phyloP scores from a whole-genome alignment of 2,797 vertebrate species.

The Artibeus jamaicensis region DNA sequence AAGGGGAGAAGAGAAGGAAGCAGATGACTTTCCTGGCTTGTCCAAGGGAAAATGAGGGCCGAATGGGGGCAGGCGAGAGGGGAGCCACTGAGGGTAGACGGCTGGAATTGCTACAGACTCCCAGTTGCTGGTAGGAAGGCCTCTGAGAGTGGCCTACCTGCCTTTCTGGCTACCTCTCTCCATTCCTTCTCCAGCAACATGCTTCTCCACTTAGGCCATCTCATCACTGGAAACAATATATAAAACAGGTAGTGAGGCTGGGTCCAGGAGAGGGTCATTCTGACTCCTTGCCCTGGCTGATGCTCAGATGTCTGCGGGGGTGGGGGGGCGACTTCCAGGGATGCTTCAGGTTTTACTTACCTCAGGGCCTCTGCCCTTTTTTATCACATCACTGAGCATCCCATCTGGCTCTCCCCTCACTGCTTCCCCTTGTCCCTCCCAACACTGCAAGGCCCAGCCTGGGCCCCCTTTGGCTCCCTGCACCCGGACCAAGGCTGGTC shows the following conservation, averaged over 20 bases:
- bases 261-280: background rate
- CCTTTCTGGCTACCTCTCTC: background rate
- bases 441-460: background rate
- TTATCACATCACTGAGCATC: background rate
- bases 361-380: background rate
- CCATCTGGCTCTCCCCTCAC: background rate
- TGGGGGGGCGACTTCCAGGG: background rate
- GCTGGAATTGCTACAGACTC: background rate
- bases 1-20: conserved; percentile 3
- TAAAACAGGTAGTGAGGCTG: background rate
- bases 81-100: background rate
- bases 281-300: background rate
- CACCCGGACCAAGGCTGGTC: background rate
- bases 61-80: background rate
- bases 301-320: background rate
- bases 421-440: accelerated
- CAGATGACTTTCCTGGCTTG: conserved; percentile 32
- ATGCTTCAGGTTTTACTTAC: background rate
- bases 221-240: background rate
- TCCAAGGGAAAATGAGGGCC: background rate
- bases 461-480: background rate
- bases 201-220: background rate
- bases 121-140: background rate
- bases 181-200: background rate
- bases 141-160: background rate